phyloP scores from a whole-genome alignment of 64 coral and sea anemone species.

The Dendrophyllia cribrosa region DNA sequence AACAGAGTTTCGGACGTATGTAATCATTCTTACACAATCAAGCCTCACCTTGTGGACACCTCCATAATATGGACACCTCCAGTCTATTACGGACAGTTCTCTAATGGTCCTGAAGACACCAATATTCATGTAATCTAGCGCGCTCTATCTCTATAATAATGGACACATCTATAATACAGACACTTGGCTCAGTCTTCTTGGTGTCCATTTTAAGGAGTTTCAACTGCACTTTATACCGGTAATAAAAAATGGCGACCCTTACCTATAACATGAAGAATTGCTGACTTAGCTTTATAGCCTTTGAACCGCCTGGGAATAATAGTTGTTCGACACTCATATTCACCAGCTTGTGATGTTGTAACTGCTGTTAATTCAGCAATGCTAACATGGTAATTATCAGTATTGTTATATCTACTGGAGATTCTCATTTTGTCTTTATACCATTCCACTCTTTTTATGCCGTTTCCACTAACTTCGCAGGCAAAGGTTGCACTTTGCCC shows the following conservation, averaged over 20 bases:
- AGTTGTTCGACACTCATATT: conserved; percentile 58
- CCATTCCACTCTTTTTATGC: conserved; percentile 54
- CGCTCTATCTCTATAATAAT: too few relatives aligned
- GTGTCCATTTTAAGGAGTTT: too few relatives aligned
- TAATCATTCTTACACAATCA: too few relatives aligned
- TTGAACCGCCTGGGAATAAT: not conserved
- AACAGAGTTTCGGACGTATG: too few relatives aligned
- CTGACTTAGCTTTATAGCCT: conserved; percentile 41
- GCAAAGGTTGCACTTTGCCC: conserved; percentile 23
- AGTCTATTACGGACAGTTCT: too few relatives aligned
- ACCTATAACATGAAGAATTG: conserved; percentile 28
- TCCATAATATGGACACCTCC: too few relatives aligned
- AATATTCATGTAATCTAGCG: too few relatives aligned
- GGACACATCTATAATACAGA: too few relatives aligned
- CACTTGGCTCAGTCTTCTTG: too few relatives aligned
- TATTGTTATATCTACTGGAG: conserved; percentile 35
- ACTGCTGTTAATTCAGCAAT: conserved; percentile 6
- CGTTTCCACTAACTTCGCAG: conserved; percentile 31
- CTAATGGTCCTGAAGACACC: too few relatives aligned
- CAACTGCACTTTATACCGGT: not conserved
- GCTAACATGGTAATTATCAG: not conserved
- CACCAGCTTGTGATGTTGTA: conserved; percentile 38
- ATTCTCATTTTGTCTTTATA: conserved; percentile 61
- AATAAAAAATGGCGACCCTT: not conserved
- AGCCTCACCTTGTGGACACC: too few relatives aligned